Base-by-base conservation (phyloP, 1,140 invertebrate species). In the Trichonephila clavata region DNA sequence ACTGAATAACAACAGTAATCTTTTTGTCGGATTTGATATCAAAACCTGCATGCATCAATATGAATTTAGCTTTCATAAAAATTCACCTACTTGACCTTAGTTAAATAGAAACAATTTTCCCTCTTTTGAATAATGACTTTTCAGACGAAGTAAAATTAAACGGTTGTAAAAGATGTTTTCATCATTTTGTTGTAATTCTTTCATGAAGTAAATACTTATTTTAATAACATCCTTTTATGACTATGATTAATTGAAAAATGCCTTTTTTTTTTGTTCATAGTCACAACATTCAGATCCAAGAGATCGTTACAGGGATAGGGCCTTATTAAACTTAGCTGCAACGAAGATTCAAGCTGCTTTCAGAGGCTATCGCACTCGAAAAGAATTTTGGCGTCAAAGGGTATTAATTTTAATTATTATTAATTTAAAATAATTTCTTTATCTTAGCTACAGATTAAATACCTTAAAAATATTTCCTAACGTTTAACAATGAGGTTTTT, bases 301-400 rank as follows among this genome's bases (percentile, higher is more conserved):
- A 32, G 65, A 80, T 43, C 20, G 24, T 4, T 24, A 77, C 32
- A 39, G 86, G n/a, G 68, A 80, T 20, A 16, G 63, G 18, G 88
- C 50, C 57, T 13, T 59, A 57, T 39, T 65, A 65, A 27, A 88
- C 68, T 65, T 68, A 92, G 97, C 97, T 32, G 97, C 97, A 16
- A 97, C 97, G 4, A 97, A 97, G 95, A 98, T 98, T 88, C 97
- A 98, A 95, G 97, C 97, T 63, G 96, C 97, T 89, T 97, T 97
- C 95, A 96, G 97, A 87, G 97, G 97, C 2, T 97, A 97, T 94
- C 96, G 97, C 90, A 97, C 97, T 2, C 95, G 97, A 60, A 97
- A 97, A 95, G 96, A 87, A 21, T 87, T 94, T 27, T 94, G 90
- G 27, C 50, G 87, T 4, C 71, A 95, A 94, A n/a, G 18, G 81